These are phyloP conservation scores for Microctonus hyperodae DNA, from an alignment of 2,888 invertebrate genomes.

Conservation along the genomic window DNA sequence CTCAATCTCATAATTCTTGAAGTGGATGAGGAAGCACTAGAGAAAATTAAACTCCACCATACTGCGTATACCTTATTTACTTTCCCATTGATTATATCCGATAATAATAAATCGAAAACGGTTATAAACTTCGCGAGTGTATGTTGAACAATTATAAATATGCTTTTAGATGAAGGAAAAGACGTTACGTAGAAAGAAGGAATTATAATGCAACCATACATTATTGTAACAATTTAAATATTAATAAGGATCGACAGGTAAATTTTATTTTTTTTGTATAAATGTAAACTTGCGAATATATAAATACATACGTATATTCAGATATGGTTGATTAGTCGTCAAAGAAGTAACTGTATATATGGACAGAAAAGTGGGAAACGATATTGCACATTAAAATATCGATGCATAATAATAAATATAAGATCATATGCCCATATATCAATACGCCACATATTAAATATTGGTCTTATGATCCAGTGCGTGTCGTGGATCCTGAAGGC, in stretches of 20 bases:
- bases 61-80: not conserved
- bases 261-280: not conserved
- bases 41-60: not conserved
- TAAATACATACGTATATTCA: not conserved
- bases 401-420: not conserved
- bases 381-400: not conserved
- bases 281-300: not conserved
- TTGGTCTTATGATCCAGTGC: conserved; percentile 15
- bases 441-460: too few relatives aligned
- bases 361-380: not conserved
- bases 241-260: not conserved
- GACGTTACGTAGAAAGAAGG: too few relatives aligned
- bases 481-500: conserved; percentile 24
- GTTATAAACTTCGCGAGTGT: not conserved
- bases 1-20: not conserved
- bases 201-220: too few relatives aligned
- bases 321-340: not conserved
- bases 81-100: not conserved
- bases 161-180: not conserved
- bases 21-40: not conserved
- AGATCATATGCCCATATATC: not conserved
- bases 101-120: not conserved
- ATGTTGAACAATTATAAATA: not conserved
- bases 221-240: too few relatives aligned
- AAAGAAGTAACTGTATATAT: not conserved